Evolutionary conservation across 2,113 vertebrate genomes (phyloP), one percentile per base, ranked within the genome.

Genomic region (Puffinus mauretanicus): DNA sequence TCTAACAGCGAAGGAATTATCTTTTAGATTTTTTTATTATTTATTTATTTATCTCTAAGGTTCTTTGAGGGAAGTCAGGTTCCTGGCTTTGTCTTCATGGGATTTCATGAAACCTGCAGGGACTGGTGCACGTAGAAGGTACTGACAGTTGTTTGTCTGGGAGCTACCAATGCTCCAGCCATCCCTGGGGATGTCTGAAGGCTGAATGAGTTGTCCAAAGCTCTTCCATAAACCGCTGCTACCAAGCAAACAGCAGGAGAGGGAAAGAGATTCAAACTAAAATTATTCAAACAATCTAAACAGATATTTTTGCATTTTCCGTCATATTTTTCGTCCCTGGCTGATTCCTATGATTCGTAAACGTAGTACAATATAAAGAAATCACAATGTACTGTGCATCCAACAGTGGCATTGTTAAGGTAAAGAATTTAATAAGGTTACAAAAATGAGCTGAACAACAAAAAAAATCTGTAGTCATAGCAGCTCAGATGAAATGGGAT

Each of bases 1-100:
- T 83, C 79, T 62, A 92, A 76, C 82, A 88, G 71, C 69, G 55
- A 81, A 90, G 64, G 54, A 94, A 95, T 88, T 88, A 36, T 69
- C 78, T 92, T 79, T 76, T 49, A 7, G 30, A 27, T 18, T 6
- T 42, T 51, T 66, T 60, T 14, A 25, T 32, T 65, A 38, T 46
- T 46, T 46, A 19, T 46, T 46, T 46, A 19, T 51, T 7, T 8
- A 49, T n/a, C 36, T 80, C 44, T 40, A n/a, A 65, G 66, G 40
- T 4, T 79, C 6, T 88, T 65, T 55, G 40, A 57, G 44, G 52
- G 34, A 90, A 88, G 24, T 88, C 58, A 49, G 13, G 25, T 24
- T 88, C 54, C 34, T 79, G 61, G 51, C 30, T 86, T 90, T 55
- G 44, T 55, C 88, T 92, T 86, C 34, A 7, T 38, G 25, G 62